phyloP scores from a whole-genome alignment of 1,140 invertebrate genomes.

The Periplaneta americana region DNA sequence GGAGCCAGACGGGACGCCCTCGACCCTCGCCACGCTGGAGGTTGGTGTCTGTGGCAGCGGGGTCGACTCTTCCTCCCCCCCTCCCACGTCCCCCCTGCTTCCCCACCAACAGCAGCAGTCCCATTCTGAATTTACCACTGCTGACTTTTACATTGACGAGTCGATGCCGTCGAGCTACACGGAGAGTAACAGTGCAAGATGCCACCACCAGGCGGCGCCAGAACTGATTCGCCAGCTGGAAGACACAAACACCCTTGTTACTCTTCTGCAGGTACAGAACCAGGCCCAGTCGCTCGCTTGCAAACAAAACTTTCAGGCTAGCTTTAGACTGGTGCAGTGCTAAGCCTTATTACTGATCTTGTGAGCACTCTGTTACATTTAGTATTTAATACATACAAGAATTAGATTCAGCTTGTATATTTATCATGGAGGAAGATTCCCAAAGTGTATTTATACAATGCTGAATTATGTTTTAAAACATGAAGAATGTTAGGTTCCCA shows the following conservation, averaged over 20 bases:
- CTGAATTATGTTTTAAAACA: no score
- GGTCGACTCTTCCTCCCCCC: conserved; percentile 31
- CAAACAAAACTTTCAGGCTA: not conserved
- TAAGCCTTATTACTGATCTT: no score
- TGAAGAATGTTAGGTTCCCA: no score
- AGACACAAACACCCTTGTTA: conserved; percentile 53
- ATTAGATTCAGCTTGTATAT: no score
- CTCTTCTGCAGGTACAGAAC: conserved; percentile 52
- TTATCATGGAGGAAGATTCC: no score
- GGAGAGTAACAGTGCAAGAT: conserved; percentile 20
- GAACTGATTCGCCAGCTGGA: conserved; percentile 32
- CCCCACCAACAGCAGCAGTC: conserved; percentile 29
- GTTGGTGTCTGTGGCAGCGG: conserved; percentile 22
- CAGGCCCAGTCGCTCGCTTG: not conserved
- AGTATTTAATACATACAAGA: no score
- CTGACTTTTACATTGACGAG: conserved; percentile 83
- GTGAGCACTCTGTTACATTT: no score
- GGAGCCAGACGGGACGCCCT: not conserved
- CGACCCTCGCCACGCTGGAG: conserved; percentile 14
- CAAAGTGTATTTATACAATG: no score
- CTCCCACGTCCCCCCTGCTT: conserved; percentile 26
- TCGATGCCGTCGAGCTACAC: conserved; percentile 59
- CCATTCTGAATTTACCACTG: conserved; percentile 61
- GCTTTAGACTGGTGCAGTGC: not conserved
- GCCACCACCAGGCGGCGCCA: conserved; percentile 26